Evolutionary conservation across 2,888 invertebrate species (phyloP), one percentile per base, ranked within the genome.

Genomic region (Trachelus troglodyta): DNA sequence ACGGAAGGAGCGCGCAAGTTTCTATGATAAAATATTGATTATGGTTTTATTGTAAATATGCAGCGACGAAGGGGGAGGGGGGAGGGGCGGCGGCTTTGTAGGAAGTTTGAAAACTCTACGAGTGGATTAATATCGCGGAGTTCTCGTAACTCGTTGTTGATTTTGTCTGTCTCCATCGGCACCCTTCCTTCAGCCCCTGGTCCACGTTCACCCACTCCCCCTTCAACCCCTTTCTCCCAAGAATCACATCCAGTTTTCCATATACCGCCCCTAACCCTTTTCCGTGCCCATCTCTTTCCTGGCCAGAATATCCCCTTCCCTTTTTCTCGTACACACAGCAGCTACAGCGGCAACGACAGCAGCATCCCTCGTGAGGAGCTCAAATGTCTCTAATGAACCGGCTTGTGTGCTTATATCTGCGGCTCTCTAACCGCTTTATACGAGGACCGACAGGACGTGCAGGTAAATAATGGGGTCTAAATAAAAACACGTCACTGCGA

Each of bases 101-200:
- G 89, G 88, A 90, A 91, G 91, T 91, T 91, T 91, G 91, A 91
- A 91, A 91, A 91, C 91, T 91, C 91, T 89, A 88, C 91, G 91
- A 91, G 91, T 91, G 91, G 90, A 91, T 91, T 91, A 91, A 91
- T 91, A 91, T 91, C 91, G 90, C 89, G 86, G 90, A 90, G 90
- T 91, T 91, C 90, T 91, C 90, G 90, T 90, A 90, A 90, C 91
- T 90, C 91, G 89, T 91, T 91, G 91, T 91, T 91, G 91, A 91
- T 91, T 91, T 91, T 91, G 91, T 89, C 91, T 90, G 91, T 89
- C 90, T 90, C 90, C 85, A 85, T 84, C 23, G 23, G 23, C 23
- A 23, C 40, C 40, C 23, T 77, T 76, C 78, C 75, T 79, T 81
- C 81, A 81, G 83, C 84, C 86, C 78, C 81, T 82, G 77, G 83